Percentiles rank a stretch among this genome's conserved stretches.
Evolutionary conservation across 2,113 vertebrate species (phyloP).

Genomic region (Chamaea fasciata): DNA sequence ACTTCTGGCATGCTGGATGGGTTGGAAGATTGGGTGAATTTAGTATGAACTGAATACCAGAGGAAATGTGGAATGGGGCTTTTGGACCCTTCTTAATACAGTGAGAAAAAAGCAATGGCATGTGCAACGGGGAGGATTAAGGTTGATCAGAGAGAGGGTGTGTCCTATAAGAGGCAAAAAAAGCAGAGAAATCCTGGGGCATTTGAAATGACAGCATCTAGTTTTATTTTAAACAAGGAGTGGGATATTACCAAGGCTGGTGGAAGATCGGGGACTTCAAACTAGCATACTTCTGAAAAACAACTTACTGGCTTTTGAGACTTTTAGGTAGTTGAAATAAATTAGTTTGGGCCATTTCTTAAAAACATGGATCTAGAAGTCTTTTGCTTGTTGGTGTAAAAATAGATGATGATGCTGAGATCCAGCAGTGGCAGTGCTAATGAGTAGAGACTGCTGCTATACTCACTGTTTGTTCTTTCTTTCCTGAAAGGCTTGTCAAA

Average conservation of each 20-base stretch:
- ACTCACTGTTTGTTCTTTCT: background rate
- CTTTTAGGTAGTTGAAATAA: background rate
- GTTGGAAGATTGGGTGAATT: background rate
- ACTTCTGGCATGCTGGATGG: background rate
- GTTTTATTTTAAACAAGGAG: background rate
- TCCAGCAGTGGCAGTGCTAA: background rate
- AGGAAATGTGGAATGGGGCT: background rate
- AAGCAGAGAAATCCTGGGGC: background rate
- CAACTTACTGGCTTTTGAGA: background rate
- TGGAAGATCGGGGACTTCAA: background rate
- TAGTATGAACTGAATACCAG: background rate
- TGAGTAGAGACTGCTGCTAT: background rate
- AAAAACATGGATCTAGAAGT: background rate
- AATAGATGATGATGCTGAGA: background rate
- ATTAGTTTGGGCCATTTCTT: background rate
- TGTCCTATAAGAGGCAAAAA: background rate
- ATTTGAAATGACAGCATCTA: background rate
- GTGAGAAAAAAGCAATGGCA: background rate
- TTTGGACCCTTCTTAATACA: background rate
- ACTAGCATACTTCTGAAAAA: background rate
- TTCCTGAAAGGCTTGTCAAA: background rate
- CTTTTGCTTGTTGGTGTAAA: background rate
- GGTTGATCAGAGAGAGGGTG: background rate
- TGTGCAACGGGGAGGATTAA: background rate
- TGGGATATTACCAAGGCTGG: background rate